phyloP scores from a whole-genome alignment of 2,888 invertebrate species.

The Cancer borealis region DNA sequence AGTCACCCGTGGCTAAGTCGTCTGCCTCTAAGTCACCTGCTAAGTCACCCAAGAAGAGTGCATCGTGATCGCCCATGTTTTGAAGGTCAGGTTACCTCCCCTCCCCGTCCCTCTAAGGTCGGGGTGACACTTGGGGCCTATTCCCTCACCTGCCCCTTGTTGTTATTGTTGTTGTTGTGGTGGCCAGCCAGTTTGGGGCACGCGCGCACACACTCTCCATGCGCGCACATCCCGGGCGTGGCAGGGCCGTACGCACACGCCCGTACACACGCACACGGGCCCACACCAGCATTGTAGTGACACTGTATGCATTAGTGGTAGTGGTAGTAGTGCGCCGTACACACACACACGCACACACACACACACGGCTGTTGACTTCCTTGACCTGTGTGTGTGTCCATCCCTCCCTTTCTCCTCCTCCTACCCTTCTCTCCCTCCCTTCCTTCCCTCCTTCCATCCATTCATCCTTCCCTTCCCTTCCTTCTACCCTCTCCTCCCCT shows the following conservation, averaged over 20 bases:
- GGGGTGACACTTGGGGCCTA: background rate
- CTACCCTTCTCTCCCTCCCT: background rate
- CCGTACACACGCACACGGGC: background rate
- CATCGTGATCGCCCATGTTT: slow-evolving; percentile 61
- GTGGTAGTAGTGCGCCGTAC: background rate
- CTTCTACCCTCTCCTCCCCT: background rate
- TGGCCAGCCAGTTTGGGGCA: background rate
- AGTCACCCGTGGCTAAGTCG: slow-evolving; percentile 41
- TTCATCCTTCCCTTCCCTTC: background rate
- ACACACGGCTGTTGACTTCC: background rate
- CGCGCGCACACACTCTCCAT: background rate
- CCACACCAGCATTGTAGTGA: background rate
- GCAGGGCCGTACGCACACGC: background rate
- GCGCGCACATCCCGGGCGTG: background rate
- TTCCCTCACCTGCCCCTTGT: background rate
- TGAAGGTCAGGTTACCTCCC: background rate
- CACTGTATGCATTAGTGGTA: slow-evolving; percentile 13
- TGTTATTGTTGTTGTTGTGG: background rate
- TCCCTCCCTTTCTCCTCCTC: background rate
- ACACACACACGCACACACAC: slow-evolving; percentile 36
- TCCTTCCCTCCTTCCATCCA: background rate
- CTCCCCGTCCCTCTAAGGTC: background rate
- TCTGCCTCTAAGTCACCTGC: slow-evolving; percentile 63
- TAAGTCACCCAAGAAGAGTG: slow-evolving; percentile 60
- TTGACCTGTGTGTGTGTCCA: no score